Base-by-base conservation (phyloP, 2,888 invertebrate genomes). In the Papilio gigon region DNA sequence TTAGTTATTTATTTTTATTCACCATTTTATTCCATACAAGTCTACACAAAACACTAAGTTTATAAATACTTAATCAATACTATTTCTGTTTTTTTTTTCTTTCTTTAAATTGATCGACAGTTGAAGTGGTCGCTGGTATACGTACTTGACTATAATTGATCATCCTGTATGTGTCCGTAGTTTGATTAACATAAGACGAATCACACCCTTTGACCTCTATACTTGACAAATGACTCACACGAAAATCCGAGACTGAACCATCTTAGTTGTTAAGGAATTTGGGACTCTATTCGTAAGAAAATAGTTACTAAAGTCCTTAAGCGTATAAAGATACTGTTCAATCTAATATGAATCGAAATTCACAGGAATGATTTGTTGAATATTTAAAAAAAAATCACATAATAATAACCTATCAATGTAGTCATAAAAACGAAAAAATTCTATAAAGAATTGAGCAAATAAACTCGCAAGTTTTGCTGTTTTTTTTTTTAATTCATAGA, bases 131-230 rank as follows among this genome's bases (percentile, higher is more conserved):
- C 22, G 14, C 27, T 25, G n/a, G 30, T 50, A 65, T 50, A 30
- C 50, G 14, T 59, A 59, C 12, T 69, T 65, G 53, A 72, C 72
- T 73, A 81, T 83, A 80, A 88, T 87, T 83, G 82, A 88, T 88
- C 86, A 83, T 83, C 81, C 76, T 67, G 71, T 73, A 77, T 81
- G 84, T 78, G 84, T 82, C 83, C 70, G 75, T 82, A 72, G 77
- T 82, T 85, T 86, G 87, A 87, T 88, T 85, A 86, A 80, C 80
- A 81, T 78, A 81, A 84, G 84, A 83, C 84, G 83, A 80, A 84
- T 86, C 79, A 76, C 83, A 81, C 53, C 84, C 85, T 86, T 84
- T 78, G 85, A 87, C 87, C 87, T 85, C 77, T 69, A 73, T 75
- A 71, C 76, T 83, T 88, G 88, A 88, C 88, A 88, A 88, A 88